Conservation (phyloP, 53 echinoderm and acorn worm genomes). For the Zoroaster sp. region DNA sequence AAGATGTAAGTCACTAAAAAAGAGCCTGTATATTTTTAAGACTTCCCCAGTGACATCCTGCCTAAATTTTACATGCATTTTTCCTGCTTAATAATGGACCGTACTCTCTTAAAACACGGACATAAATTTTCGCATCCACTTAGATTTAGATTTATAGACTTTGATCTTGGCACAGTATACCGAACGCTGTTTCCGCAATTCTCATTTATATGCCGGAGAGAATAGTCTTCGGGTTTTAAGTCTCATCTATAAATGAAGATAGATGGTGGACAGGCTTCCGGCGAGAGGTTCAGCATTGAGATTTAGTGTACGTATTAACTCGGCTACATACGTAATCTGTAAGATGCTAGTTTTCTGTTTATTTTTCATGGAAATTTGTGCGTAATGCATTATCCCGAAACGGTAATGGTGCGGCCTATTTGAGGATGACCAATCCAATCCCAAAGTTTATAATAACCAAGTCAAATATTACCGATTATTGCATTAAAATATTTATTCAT, state of each 20-base stretch:
- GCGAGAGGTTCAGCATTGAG: not conserved
- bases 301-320: conserved; percentile 23
- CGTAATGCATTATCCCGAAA: not conserved
- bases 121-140: conserved; percentile 24
- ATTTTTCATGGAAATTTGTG: not conserved
- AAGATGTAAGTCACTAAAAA: not conserved
- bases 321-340: not conserved
- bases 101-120: not conserved
- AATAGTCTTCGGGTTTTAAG: conserved; percentile 21
- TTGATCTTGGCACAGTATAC: not conserved
- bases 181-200: not conserved
- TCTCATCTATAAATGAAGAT: conserved; percentile 43
- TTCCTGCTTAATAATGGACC: not conserved
- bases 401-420: not conserved
- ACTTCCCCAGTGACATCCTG: not conserved
- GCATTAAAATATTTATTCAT: too few species aligned
- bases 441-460: too few species aligned
- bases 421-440: not conserved
- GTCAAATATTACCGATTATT: too few species aligned
- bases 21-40: not conserved
- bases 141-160: conserved; percentile 13
- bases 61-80: conserved; percentile 36
- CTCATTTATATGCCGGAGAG: conserved; percentile 38
- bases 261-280: conserved; percentile 9
- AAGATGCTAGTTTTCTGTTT: not conserved